Conservation (phyloP, 2,888 invertebrate species). For the Lasioglossum morio region DNA sequence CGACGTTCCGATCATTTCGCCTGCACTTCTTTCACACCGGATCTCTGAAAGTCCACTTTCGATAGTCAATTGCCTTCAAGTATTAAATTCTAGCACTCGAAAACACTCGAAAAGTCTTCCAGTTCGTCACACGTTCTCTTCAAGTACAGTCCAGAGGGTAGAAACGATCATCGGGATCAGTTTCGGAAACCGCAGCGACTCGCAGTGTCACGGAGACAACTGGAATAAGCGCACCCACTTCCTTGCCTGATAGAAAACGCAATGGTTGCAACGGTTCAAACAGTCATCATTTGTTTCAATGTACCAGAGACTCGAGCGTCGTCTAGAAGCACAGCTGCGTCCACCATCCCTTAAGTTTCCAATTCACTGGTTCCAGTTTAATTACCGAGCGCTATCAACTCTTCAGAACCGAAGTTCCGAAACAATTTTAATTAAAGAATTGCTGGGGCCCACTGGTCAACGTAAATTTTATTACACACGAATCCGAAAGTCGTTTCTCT, state of each 20-base stretch:
- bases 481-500: too few species aligned
- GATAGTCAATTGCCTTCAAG: neutral
- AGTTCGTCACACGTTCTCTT: constrained; percentile 2
- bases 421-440: neutral
- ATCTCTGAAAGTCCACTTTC: neutral
- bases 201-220: neutral
- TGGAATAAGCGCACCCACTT: neutral
- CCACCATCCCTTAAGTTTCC: neutral
- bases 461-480: neutral
- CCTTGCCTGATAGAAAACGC: neutral
- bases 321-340: neutral
- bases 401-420: neutral
- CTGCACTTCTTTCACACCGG: constrained; percentile 10
- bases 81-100: neutral
- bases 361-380: neutral
- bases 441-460: neutral
- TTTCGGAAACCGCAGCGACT: neutral
- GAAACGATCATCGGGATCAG: neutral
- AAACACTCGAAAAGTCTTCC: neutral
- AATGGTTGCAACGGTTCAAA: neutral
- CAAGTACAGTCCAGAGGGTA: neutral
- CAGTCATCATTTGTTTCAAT: constrained; percentile 30
- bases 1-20: neutral
- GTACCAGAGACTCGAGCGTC: neutral
- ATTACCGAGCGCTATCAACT: neutral